Percentiles rank a stretch among this genome's conserved stretches.
phyloP scores from a whole-genome alignment of 2,113 vertebrate genomes.

The Lamprologus lemairii region DNA sequence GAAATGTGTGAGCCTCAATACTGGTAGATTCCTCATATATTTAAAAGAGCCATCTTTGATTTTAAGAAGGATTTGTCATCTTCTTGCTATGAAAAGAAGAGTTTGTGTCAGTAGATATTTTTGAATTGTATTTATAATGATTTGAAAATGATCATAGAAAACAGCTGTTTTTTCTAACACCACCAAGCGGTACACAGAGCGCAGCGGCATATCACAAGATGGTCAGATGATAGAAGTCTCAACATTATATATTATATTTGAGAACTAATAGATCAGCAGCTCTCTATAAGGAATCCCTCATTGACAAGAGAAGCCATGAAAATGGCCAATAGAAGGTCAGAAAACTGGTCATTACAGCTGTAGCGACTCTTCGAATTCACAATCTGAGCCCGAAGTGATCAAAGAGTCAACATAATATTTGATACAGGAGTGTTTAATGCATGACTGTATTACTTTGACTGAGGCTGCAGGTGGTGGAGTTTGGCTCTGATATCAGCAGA shows the following conservation, averaged over 20 bases:
- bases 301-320: accelerated
- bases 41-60: not conserved
- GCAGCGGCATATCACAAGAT: not conserved
- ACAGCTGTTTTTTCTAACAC: not conserved
- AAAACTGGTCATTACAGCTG: accelerated
- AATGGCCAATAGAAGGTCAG: not conserved
- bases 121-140: not conserved
- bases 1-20: too few species aligned
- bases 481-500: not conserved
- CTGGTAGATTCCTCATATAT: not conserved
- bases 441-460: not conserved
- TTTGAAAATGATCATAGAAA: not conserved
- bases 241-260: not conserved
- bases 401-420: not conserved
- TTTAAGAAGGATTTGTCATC: not conserved
- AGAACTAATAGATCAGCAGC: not conserved
- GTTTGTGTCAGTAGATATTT: not conserved
- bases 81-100: not conserved
- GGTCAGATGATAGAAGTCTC: accelerated
- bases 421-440: not conserved
- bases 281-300: not conserved
- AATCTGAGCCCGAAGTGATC: not conserved
- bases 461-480: not conserved
- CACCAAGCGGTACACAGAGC: accelerated
- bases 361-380: not conserved